A percentile compares a stretch with the other conserved stretches of the same genome.
Conservation (phyloP, 2,113 vertebrate genomes). For the Octodon degus region DNA sequence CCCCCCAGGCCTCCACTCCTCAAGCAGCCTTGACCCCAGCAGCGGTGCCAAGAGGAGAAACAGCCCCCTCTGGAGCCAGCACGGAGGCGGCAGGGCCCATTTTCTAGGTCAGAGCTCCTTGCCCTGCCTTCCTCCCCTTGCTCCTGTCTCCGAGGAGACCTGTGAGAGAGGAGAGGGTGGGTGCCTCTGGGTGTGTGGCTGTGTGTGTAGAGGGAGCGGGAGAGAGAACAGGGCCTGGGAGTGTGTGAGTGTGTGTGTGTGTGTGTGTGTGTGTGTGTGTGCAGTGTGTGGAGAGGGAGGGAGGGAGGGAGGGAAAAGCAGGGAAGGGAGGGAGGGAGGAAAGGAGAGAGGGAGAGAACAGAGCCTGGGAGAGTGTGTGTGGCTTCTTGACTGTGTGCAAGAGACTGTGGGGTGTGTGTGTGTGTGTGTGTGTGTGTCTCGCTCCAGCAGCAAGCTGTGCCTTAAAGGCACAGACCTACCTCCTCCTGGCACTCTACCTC, state of each 20-base stretch:
- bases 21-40: constrained; percentile 57
- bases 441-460: constrained; percentile 53
- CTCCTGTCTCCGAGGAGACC: constrained; percentile 67
- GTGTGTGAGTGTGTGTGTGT: not conserved
- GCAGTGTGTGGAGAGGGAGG: not conserved
- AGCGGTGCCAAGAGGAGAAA: constrained; percentile 23
- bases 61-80: not conserved
- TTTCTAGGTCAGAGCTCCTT: constrained; percentile 67
- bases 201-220: constrained; percentile 12
- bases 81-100: not conserved
- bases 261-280: not conserved
- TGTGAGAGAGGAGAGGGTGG: constrained; percentile 35
- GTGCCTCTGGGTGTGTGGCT: not conserved
- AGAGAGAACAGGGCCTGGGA: not conserved
- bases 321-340: not conserved
- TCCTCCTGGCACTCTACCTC: constrained; percentile 7
- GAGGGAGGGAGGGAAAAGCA: not conserved
- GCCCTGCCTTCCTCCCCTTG: constrained; percentile 49
- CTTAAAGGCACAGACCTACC: constrained; percentile 75
- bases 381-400: constrained; percentile 14
- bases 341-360: not conserved
- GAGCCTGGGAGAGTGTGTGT: constrained; percentile 45
- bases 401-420: not conserved
- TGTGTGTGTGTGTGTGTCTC: constrained; percentile 57
- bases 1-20: not conserved